Evolutionary conservation across 2,113 vertebrate genomes (phyloP).

Genomic region (Picathartes gymnocephalus): DNA sequence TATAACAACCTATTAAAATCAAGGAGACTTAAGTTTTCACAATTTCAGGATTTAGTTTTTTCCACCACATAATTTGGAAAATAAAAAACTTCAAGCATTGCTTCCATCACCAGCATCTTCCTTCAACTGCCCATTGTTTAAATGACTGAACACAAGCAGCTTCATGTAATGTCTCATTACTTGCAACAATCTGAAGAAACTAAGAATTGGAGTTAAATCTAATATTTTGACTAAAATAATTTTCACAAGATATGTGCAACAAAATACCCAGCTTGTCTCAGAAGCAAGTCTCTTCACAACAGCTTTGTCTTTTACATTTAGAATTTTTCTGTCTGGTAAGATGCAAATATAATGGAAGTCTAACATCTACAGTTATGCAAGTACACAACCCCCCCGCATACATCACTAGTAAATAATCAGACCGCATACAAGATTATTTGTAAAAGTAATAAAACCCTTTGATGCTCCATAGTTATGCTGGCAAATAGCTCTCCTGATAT

Average conservation of each 20-base stretch:
- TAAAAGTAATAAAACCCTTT: slow-evolving; percentile 56
- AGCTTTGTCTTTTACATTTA: slow-evolving; percentile 31
- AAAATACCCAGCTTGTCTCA: slow-evolving; percentile 26
- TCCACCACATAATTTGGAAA: neutral
- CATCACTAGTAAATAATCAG: slow-evolving; percentile 40
- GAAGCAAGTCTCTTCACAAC: slow-evolving; percentile 28
- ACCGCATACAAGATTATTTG: slow-evolving; percentile 54
- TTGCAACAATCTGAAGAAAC: neutral
- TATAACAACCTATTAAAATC: neutral
- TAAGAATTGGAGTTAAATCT: neutral
- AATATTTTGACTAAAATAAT: neutral
- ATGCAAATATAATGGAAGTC: slow-evolving; percentile 31
- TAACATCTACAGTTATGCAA: slow-evolving; percentile 45
- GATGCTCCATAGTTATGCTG: slow-evolving; percentile 66
- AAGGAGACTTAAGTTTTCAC: neutral
- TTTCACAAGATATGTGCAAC: neutral
- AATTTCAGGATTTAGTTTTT: neutral
- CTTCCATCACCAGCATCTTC: neutral
- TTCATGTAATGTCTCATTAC: neutral
- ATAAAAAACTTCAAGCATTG: neutral
- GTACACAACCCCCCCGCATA: slow-evolving; percentile 15
- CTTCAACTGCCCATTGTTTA: neutral
- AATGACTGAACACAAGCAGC: neutral
- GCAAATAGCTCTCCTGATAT: slow-evolving; percentile 70
- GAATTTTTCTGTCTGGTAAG: slow-evolving; percentile 34